A percentile compares a stretch with the other conserved stretches of the same genome.
Evolutionary conservation across 2,113 vertebrate genomes (phyloP).

Genomic region (Pteropus alecto): DNA sequence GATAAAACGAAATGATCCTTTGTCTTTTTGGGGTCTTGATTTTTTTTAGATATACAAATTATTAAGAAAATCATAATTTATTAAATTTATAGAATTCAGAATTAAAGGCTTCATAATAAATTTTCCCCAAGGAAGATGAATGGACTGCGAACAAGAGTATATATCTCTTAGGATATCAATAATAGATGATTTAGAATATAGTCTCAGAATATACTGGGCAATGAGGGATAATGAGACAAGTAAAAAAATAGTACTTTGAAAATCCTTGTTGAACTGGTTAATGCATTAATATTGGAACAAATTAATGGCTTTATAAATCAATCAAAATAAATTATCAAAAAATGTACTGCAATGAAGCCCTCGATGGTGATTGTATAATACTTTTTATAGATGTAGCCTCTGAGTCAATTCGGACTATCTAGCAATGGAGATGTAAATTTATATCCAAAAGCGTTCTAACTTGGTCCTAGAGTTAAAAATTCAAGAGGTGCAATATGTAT

Average conservation of each 20-base stretch:
- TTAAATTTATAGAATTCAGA: neutral
- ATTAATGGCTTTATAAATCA: neutral
- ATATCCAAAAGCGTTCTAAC: neutral
- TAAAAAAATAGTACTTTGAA: neutral
- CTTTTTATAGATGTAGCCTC: neutral
- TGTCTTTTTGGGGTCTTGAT: neutral
- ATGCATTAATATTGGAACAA: neutral
- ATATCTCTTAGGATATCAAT: neutral
- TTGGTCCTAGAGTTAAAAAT: neutral
- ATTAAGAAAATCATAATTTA: neutral
- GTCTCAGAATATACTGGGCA: neutral
- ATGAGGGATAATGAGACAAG: neutral
- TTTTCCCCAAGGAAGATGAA: neutral
- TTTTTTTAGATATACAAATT: neutral
- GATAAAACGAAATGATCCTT: neutral
- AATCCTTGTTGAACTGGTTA: neutral
- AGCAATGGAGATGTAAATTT: neutral
- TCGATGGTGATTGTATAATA: neutral
- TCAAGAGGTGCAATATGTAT: neutral
- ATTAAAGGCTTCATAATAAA: neutral
- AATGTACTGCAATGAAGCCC: neutral
- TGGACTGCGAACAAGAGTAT: neutral
- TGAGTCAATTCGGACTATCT: neutral
- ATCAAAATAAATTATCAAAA: neutral
- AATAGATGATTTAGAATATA: neutral